Conservation (phyloP, 2,113 vertebrate genomes). For the Carassius auratus region DNA sequence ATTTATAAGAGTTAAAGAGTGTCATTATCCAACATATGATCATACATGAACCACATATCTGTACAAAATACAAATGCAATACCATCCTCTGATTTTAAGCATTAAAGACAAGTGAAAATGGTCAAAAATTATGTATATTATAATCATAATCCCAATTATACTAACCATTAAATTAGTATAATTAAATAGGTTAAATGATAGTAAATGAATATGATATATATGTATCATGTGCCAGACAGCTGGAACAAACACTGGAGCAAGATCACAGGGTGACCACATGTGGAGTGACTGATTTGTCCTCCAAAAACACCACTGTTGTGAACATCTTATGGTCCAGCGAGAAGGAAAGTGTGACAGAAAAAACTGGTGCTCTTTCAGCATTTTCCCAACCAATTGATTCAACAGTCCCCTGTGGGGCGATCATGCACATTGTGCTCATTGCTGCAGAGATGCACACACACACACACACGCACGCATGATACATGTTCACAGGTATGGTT, state of each 20-base stretch:
- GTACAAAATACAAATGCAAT: background rate
- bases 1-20: background rate
- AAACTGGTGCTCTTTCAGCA: constrained; percentile 58
- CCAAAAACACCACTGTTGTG: background rate
- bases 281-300: too few relatives aligned
- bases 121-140: too few relatives aligned
- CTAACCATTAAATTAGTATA: too few relatives aligned
- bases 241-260: background rate
- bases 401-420: constrained; percentile 55
- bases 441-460: constrained; percentile 10
- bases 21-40: background rate
- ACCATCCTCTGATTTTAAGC: background rate
- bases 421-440: constrained; percentile 52
- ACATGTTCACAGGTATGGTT: background rate
- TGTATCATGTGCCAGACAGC: background rate
- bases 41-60: background rate
- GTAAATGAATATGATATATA: too few relatives aligned
- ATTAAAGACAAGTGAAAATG: background rate
- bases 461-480: background rate
- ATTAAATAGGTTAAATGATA: too few relatives aligned
- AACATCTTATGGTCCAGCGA: background rate
- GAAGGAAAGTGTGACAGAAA: background rate
- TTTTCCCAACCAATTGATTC: constrained; percentile 56
- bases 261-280: background rate
- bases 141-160: too few relatives aligned